Percentiles rank a stretch among this genome's conserved stretches.
These are phyloP conservation scores for Lasioglossum vierecki DNA, from an alignment of 2,888 invertebrate genomes.

Conservation along the genomic window DNA sequence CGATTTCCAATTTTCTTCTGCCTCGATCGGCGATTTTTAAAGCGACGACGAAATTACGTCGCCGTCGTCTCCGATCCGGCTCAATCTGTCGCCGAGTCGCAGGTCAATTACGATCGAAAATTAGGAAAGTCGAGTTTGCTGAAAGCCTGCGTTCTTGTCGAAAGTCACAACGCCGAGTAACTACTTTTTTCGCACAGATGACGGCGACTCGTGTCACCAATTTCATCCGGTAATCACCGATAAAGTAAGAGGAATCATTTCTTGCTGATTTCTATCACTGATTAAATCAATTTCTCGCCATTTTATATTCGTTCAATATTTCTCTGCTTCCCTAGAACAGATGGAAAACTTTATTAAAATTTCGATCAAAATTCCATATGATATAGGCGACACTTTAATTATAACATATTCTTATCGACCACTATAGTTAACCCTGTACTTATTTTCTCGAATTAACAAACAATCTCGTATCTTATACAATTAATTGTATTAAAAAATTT, in stretches of 20 bases:
- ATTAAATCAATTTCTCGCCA: background rate
- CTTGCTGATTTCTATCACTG: background rate
- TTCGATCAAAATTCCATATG: too few relatives aligned
- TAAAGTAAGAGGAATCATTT: background rate
- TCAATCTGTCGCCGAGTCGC: conserved; percentile 5
- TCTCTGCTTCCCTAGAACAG: background rate
- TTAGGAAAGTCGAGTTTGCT: conserved; percentile 1
- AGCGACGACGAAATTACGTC: conserved; percentile 39
- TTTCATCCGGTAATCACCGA: background rate
- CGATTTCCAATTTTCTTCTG: conserved; percentile 38
- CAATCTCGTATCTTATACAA: too few relatives aligned
- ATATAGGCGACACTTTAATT: too few relatives aligned
- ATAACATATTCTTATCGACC: too few relatives aligned
- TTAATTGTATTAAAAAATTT: too few relatives aligned
- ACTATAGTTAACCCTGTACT: too few relatives aligned
- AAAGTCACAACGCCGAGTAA: background rate
- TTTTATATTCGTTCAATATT: background rate
- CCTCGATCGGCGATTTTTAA: conserved; percentile 36
- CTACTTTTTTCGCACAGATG: background rate
- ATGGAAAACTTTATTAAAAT: background rate
- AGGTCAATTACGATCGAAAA: conserved; percentile 3
- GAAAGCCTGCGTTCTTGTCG: background rate
- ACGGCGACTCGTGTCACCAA: background rate
- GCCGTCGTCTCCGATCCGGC: background rate
- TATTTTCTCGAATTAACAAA: too few relatives aligned